Conservation (phyloP, 2,888 invertebrate genomes). For the Pardosa pseudoannulata region DNA sequence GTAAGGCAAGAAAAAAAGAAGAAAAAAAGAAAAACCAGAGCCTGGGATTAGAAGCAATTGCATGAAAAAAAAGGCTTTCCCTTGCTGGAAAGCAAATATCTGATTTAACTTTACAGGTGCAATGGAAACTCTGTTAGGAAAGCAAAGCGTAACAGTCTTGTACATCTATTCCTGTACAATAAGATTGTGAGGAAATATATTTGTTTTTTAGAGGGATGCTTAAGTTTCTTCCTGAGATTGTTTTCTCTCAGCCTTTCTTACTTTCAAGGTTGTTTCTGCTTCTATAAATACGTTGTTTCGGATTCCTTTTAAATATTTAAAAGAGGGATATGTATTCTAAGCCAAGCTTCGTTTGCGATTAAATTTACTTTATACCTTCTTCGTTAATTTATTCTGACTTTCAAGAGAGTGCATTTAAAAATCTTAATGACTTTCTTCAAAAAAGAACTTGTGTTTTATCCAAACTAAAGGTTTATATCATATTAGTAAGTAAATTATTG, state of each 20-base stretch:
- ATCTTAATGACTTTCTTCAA: background rate
- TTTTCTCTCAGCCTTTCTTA: background rate
- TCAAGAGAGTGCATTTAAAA: background rate
- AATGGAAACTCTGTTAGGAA: constrained; percentile 19
- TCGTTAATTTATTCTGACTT: background rate
- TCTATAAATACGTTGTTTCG: background rate
- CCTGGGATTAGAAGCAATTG: constrained; percentile 60
- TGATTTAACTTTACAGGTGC: constrained; percentile 43
- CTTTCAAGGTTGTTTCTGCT: background rate
- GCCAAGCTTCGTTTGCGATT: background rate
- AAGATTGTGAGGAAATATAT: constrained; percentile 35
- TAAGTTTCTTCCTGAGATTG: background rate
- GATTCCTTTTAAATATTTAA: background rate
- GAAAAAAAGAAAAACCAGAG: constrained; percentile 30
- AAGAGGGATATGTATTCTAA: background rate
- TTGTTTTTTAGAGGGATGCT: background rate
- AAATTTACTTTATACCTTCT: background rate
- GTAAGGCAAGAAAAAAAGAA: constrained; percentile 22
- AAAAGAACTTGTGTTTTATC: background rate
- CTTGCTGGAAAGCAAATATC: constrained; percentile 39
- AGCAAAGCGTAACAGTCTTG: background rate
- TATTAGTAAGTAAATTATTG: background rate
- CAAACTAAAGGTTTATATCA: background rate
- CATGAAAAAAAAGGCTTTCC: constrained; percentile 16
- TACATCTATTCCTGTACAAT: constrained; percentile 14